These are phyloP conservation scores for Monomorium pharaonis DNA, from an alignment of 1,140 invertebrate genomes.

Conservation along the genomic window DNA sequence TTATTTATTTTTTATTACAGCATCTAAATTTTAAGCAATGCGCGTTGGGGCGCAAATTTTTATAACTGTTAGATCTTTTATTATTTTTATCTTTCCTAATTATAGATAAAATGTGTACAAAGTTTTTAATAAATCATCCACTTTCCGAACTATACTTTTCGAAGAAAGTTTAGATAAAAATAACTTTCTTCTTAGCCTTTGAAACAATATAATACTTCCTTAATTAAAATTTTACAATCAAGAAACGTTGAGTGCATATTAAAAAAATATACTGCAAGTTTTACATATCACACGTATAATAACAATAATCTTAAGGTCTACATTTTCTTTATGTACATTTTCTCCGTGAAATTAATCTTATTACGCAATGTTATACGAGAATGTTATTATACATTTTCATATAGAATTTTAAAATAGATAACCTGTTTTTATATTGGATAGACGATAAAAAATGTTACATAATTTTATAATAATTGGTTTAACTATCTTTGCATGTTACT, in stretches of 20 bases:
- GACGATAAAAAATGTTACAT: neutral
- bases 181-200: too few relatives aligned
- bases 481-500: neutral
- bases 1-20: too few relatives aligned
- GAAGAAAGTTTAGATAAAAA: too few relatives aligned
- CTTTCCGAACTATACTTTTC: too few relatives aligned
- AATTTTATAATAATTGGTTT: neutral
- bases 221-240: neutral
- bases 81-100: too few relatives aligned
- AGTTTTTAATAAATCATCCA: too few relatives aligned
- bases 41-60: too few relatives aligned
- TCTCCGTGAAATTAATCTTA: conserved; percentile 7
- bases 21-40: too few relatives aligned
- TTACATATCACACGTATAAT: neutral
- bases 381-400: neutral
- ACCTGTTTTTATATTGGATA: neutral
- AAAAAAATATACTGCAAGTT: neutral
- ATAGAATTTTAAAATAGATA: neutral
- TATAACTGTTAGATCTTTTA: too few relatives aligned
- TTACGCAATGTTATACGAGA: neutral
- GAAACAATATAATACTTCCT: too few relatives aligned
- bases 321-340: neutral
- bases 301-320: neutral
- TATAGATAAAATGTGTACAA: too few relatives aligned
- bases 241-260: neutral